Evolutionary conservation across 2,113 vertebrate genomes (phyloP), one percentile per base, ranked within the genome.

Genomic region (Zootoca vivipara): DNA sequence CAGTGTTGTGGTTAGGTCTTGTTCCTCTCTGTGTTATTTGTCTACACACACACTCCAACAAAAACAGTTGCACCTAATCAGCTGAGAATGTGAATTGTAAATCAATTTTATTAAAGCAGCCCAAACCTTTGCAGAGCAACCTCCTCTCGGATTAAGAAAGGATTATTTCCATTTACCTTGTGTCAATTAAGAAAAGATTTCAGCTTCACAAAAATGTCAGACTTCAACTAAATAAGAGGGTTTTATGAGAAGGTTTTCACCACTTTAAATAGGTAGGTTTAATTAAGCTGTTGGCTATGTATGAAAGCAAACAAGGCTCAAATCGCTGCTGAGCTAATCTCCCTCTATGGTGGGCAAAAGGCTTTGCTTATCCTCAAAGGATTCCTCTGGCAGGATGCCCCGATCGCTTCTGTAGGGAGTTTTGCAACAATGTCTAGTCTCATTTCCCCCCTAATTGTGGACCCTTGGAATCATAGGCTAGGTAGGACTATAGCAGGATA

Each of bases 151-250:
- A 26, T 72, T 73, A 73, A 74, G 52, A 69, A 85, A 77, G 56
- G 79, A 72, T 87, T 65, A 65, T 65, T 87, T 82, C 70, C 38
- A 74, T 82, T 87, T 82, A 82, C 75, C 30, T 87, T 13, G 18
- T 82, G 72, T 82, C 80, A 87, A 75, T 85, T 64, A 77, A 77
- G 73, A 87, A 87, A 82, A 65, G 18, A 58, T 75, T 82, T 62
- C 35, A 46, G 28, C 33, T 74, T 58, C 69, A 74, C 79, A 35
- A 75, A 87, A 40, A 26, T 33, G 40, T 87, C 86, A 87, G 58
- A 5, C 72, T 74, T 82, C 79, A 87, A 65, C 16, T 42, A 65
- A 69, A 69, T n/a, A 26, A 78, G 74, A 86, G 42, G 64, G 24
- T 79, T 86, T 52, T 79, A 69, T 12, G 22, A 12, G 9, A 26